A percentile compares a stretch with the other conserved stretches of the same genome.
Conservation (phyloP, 2,113 vertebrate species). For the Syrmaticus mikado region DNA sequence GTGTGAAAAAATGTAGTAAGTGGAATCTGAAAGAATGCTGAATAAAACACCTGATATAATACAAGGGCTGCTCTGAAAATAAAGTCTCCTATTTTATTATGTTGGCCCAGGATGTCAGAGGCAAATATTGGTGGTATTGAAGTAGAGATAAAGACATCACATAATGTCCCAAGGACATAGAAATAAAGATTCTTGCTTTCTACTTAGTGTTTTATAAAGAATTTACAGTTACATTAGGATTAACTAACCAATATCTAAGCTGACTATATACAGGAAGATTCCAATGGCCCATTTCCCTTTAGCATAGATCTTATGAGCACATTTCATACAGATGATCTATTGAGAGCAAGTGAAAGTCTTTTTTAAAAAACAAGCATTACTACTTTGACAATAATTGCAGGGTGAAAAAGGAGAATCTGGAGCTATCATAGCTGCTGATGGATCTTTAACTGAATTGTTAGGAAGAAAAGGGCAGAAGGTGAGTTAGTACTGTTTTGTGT, state of each 20-base stretch:
- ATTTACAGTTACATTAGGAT: background rate
- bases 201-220: background rate
- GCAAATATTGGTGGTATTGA: background rate
- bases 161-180: background rate
- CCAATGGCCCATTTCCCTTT: background rate
- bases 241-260: background rate
- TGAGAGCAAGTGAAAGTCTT: background rate
- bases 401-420: slow-evolving; percentile 93
- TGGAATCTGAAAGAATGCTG: background rate
- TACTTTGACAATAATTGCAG: slow-evolving; percentile 75
- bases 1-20: background rate
- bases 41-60: background rate
- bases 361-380: background rate
- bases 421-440: slow-evolving; percentile 73
- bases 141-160: background rate
- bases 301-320: background rate
- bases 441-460: slow-evolving; percentile 73
- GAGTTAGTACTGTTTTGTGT: background rate
- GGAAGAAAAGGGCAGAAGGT: slow-evolving; percentile 83
- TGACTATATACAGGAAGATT: background rate
- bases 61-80: background rate
- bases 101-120: background rate
- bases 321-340: background rate
- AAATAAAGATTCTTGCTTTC: background rate
- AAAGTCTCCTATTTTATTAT: background rate